A percentile compares a stretch with the other conserved stretches of the same genome.
Evolutionary conservation across 2,113 vertebrate species (phyloP).

Genomic region (Panthera tigris): DNA sequence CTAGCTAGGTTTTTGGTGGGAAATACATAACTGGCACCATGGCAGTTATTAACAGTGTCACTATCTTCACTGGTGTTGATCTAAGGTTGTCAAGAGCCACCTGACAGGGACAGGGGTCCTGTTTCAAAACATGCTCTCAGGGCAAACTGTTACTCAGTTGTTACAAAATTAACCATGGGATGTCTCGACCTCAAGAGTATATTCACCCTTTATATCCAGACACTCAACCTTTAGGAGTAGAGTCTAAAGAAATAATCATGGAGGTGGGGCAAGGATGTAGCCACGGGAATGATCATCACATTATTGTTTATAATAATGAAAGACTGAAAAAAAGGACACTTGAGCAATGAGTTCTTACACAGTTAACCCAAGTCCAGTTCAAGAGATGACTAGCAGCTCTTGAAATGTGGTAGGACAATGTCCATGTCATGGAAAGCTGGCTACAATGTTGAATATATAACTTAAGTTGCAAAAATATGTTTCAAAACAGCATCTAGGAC

Average conservation of each 20-base stretch:
- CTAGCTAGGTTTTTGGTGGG: neutral
- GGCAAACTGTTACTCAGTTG: neutral
- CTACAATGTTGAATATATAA: neutral
- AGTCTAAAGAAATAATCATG: neutral
- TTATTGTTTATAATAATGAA: neutral
- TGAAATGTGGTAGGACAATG: slow-evolving; percentile 9
- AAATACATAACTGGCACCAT: neutral
- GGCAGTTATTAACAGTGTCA: neutral
- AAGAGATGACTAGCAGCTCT: neutral
- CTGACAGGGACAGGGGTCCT: neutral
- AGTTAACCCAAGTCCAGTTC: neutral
- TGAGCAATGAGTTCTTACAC: neutral
- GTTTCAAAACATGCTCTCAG: neutral
- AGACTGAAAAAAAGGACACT: neutral
- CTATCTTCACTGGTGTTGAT: neutral
- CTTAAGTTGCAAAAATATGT: neutral
- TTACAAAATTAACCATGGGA: slow-evolving; percentile 3
- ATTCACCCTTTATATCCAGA: neutral
- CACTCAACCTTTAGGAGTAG: neutral
- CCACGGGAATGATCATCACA: neutral
- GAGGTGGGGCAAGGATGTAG: neutral
- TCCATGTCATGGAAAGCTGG: neutral
- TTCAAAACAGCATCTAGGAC: neutral
- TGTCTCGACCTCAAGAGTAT: neutral
- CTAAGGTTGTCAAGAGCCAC: neutral